These are phyloP conservation scores for Oreortyx pictus DNA, from an alignment of 2,797 vertebrate species.

Conservation along the genomic window DNA sequence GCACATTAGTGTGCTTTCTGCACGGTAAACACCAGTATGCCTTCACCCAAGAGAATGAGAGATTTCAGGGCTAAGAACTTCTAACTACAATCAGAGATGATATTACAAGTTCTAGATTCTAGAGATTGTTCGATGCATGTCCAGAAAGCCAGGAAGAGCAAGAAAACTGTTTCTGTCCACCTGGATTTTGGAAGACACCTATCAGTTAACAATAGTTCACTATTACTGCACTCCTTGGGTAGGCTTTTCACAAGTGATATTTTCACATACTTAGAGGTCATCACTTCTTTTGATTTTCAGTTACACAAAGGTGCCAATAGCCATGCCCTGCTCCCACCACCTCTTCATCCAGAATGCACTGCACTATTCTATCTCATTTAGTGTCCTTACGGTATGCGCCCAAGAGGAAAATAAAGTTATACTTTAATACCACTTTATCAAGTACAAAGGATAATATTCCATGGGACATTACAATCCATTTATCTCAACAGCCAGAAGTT, in stretches of 20 bases:
- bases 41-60: background rate
- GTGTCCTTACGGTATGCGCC: background rate
- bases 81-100: background rate
- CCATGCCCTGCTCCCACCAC: background rate
- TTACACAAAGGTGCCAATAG: background rate
- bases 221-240: background rate
- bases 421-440: background rate
- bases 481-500: background rate
- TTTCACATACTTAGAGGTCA: background rate
- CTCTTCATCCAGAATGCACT: background rate
- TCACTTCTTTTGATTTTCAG: background rate
- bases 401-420: background rate
- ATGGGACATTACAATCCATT: accelerated
- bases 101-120: background rate
- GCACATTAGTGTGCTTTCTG: background rate
- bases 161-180: background rate
- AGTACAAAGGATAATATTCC: background rate
- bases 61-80: background rate
- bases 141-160: background rate
- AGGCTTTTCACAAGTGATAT: background rate
- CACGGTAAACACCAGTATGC: background rate
- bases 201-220: background rate
- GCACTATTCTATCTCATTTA: background rate
- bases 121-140: background rate
- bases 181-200: background rate